These are phyloP conservation scores for Cryptomyrus ogoouensis DNA, from an alignment of 2,113 vertebrate species.

Conservation along the genomic window DNA sequence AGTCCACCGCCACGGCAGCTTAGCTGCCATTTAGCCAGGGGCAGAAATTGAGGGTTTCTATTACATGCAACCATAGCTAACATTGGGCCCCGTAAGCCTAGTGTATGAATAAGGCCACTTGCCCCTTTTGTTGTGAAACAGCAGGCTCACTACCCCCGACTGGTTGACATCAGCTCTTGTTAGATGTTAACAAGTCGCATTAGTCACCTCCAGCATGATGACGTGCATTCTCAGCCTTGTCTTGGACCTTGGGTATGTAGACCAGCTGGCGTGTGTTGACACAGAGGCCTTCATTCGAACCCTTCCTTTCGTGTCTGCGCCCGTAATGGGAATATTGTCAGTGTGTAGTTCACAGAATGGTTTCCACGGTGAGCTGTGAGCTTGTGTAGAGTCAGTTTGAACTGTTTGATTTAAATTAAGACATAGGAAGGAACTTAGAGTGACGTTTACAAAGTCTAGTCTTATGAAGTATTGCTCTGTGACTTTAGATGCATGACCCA, in stretches of 20 bases:
- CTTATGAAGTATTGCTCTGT: neutral
- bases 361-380: neutral
- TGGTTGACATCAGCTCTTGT: conserved; percentile 9
- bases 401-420: neutral
- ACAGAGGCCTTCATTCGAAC: neutral
- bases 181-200: conserved; percentile 20
- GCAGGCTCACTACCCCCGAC: neutral
- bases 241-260: conserved; percentile 1
- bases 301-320: neutral
- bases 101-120: neutral
- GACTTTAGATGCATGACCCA: neutral
- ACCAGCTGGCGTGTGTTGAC: neutral
- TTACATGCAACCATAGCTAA: neutral
- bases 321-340: neutral
- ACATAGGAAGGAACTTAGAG: neutral
- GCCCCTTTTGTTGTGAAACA: neutral
- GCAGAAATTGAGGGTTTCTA: neutral
- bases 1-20: neutral
- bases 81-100: neutral
- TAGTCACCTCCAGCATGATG: neutral
- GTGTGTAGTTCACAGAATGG: neutral
- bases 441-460: neutral
- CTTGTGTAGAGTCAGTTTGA: neutral
- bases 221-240: neutral
- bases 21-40: neutral